A percentile compares a stretch with the other conserved stretches of the same genome.
Evolutionary conservation across 2,113 vertebrate genomes (phyloP).

Genomic region (Miniopterus natalensis): DNA sequence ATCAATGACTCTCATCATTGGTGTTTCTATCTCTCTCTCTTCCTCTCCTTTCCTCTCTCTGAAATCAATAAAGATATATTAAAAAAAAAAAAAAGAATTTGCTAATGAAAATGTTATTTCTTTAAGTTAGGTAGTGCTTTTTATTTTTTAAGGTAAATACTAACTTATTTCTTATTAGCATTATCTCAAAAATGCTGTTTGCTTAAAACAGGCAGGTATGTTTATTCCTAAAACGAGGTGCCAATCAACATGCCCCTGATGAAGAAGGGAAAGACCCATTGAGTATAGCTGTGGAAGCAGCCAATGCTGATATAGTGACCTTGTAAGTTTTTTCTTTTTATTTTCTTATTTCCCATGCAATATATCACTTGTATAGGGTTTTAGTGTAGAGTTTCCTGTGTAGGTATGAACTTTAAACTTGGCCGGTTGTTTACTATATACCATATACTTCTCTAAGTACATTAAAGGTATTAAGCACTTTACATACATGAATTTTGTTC

Average conservation of each 20-base stretch:
- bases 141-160: constrained; percentile 52
- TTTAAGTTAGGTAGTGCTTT: constrained; percentile 42
- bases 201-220: constrained; percentile 94
- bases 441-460: neutral
- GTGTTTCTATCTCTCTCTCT: no score
- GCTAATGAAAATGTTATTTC: constrained; percentile 50
- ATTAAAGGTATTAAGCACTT: neutral
- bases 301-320: constrained; percentile 98
- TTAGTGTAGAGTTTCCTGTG: neutral
- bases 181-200: constrained; percentile 62
- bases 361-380: neutral
- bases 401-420: neutral
- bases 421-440: neutral
- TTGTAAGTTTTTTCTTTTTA: constrained; percentile 90
- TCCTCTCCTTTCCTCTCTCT: no score
- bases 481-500: neutral
- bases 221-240: constrained; percentile 98
- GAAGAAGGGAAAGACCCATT: constrained; percentile 96
- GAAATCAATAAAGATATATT: no score
- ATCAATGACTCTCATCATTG: no score
- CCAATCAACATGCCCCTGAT: constrained; percentile 97
- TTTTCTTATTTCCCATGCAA: neutral
- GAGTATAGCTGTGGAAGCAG: constrained; percentile 96
- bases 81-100: constrained; percentile 23
- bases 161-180: neutral